Conservation (phyloP, 2,113 vertebrate genomes). For the Zeus faber region DNA sequence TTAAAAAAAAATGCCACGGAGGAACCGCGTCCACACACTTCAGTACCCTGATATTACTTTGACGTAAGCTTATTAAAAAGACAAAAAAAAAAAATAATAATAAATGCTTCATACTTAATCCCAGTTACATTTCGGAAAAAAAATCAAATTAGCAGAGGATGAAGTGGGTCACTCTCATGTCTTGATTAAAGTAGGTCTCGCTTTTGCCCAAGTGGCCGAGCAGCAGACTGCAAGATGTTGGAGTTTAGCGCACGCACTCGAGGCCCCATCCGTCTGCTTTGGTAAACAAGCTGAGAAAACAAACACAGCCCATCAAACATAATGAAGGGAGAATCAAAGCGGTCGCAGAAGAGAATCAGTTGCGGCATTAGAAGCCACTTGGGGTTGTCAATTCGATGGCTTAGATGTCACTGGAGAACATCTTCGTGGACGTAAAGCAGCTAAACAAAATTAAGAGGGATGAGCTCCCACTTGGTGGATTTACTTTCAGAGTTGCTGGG, state of each 20-base stretch:
- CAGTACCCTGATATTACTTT: slow-evolving; percentile 38
- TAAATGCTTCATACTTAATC: slow-evolving; percentile 27
- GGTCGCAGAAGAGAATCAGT: slow-evolving; percentile 48
- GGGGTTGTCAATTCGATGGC: slow-evolving; percentile 61
- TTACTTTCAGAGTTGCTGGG: slow-evolving; percentile 63
- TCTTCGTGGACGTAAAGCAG: slow-evolving; percentile 52
- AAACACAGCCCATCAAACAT: slow-evolving; percentile 38
- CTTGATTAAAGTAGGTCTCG: slow-evolving; percentile 55
- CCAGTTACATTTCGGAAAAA: slow-evolving; percentile 17
- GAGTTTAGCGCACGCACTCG: slow-evolving; percentile 29
- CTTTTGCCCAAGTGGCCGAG: slow-evolving; percentile 57
- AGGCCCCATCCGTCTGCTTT: slow-evolving; percentile 43
- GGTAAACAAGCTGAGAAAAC: slow-evolving; percentile 46
- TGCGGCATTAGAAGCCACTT: slow-evolving; percentile 61
- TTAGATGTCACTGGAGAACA: slow-evolving; percentile 68
- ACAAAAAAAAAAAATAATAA: slow-evolving; percentile 11
- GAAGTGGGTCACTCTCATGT: slow-evolving; percentile 56
- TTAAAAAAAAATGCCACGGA: too few relatives aligned
- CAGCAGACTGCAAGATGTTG: slow-evolving; percentile 40
- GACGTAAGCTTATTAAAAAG: slow-evolving; percentile 31
- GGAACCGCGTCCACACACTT: too few relatives aligned
- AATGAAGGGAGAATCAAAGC: slow-evolving; percentile 57
- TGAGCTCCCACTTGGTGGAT: slow-evolving; percentile 66
- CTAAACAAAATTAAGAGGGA: slow-evolving; percentile 71
- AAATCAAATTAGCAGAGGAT: slow-evolving; percentile 47